Base-by-base conservation (phyloP, 2,888 invertebrate genomes). In the Heterodera filipjevi region DNA sequence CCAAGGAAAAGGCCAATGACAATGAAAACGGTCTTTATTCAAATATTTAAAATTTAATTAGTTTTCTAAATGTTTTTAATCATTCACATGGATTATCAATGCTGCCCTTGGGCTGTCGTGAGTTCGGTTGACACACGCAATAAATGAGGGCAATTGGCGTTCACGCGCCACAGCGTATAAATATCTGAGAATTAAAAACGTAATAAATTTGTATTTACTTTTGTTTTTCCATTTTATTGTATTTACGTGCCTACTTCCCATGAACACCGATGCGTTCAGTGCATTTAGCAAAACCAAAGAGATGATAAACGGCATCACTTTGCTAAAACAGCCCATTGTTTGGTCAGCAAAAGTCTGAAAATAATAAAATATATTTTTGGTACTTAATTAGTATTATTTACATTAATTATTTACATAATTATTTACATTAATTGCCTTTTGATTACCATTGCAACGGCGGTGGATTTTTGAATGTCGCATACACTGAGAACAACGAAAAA, bases 261-360 rank as follows among this genome's bases (percentile, higher is more conserved):
- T 84, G 79, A 86, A 86, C 82, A 87, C 82, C 5, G 86, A 86
- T 49, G 83, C 82, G 77, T 86, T 86, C 49, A 87, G 71, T 2
- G 86, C 85, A 35, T 86, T 85, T 39, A 87, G 66, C 19, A 87
- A 81, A 1, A 87, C 82, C 35, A 87, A 78, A 14, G 83, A 84
- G 22, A 87, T 85, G 68, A 87, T 82, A 16, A 87, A 81, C 19
- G 87, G 86, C 81, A 87, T 85, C 12, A 82, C 77, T 75, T 81
- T 83, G 6, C 77, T 44, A 33, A 75, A 39, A 49, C 79, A 19
- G 30, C 85, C 85, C 78, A 80, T 79, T 33, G 80, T 70, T 27
- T 81, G 44, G 46, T 81, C 66, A 6, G 80, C 81, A 66, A 80
- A 80, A 19, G 76, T 76, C 74, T 77, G 33, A 68, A 76, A 76